These are phyloP conservation scores for Aegotheles bennettii DNA, from an alignment of 2,113 vertebrate genomes.

Conservation along the genomic window DNA sequence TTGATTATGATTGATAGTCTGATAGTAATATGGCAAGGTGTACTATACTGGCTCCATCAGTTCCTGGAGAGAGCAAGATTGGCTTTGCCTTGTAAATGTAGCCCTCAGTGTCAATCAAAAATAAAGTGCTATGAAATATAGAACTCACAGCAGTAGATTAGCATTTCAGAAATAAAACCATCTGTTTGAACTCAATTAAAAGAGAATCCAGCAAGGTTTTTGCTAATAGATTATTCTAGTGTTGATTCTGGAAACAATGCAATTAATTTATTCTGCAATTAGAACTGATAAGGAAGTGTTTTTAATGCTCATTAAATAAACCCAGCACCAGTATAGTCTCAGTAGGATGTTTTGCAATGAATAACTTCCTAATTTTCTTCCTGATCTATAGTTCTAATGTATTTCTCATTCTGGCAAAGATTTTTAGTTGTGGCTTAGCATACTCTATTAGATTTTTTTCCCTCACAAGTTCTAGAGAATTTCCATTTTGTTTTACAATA, in stretches of 20 bases:
- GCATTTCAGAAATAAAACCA: conserved; percentile 55
- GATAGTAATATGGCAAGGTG: background rate
- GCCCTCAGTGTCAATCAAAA: conserved; percentile 20
- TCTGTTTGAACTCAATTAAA: conserved; percentile 56
- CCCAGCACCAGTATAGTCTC: background rate
- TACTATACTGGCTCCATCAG: background rate
- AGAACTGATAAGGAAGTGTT: conserved; percentile 18
- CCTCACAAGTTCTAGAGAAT: background rate
- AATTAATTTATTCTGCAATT: conserved; percentile 51
- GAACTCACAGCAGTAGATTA: conserved; percentile 21
- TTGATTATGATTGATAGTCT: background rate
- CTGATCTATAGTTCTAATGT: background rate
- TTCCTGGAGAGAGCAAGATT: background rate
- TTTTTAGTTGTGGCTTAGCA: background rate
- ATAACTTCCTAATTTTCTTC: conserved; percentile 40
- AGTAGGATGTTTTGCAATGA: conserved; percentile 21
- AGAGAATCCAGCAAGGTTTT: conserved; percentile 8
- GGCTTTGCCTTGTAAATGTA: conserved; percentile 22
- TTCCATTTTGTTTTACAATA: background rate
- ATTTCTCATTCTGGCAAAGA: conserved; percentile 1
- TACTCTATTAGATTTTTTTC: background rate
- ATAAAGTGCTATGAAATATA: conserved; percentile 38
- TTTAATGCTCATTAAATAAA: conserved; percentile 56
- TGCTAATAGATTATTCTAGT: conserved; percentile 15
- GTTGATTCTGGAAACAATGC: conserved; percentile 38